phyloP scores from a whole-genome alignment of 2,888 invertebrate species.

The Amiota communis region DNA sequence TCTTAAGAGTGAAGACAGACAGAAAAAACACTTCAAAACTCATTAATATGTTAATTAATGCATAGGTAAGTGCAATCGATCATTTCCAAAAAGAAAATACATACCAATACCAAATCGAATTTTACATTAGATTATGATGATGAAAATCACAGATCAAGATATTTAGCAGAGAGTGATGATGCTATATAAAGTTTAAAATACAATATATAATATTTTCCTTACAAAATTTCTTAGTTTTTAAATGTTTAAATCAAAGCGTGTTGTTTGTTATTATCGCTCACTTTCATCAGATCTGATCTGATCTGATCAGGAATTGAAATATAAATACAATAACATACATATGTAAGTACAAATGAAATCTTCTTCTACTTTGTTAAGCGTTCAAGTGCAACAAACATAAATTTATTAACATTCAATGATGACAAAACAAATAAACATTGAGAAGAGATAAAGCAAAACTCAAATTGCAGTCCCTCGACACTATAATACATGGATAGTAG shows the following conservation, averaged over 20 bases:
- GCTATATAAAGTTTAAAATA: background rate
- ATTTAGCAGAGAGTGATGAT: background rate
- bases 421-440: conserved; percentile 63
- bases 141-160: background rate
- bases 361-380: background rate
- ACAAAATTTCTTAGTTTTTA: conserved; percentile 41
- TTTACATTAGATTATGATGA: too few species aligned
- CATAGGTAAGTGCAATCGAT: conserved; percentile 42
- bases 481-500: too few species aligned
- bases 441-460: conserved; percentile 30
- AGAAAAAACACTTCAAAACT: conserved; percentile 58
- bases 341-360: too few species aligned
- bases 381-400: conserved; percentile 57
- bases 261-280: conserved; percentile 11
- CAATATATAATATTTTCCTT: conserved; percentile 14
- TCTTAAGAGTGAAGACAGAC: conserved; percentile 32
- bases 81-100: conserved; percentile 21
- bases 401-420: conserved; percentile 65
- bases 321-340: too few species aligned
- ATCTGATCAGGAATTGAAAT: too few species aligned
- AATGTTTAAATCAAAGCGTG: conserved; percentile 37
- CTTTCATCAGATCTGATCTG: background rate
- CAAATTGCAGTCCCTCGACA: too few species aligned
- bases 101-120: too few species aligned
- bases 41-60: conserved; percentile 64